Conservation (phyloP, 2,113 vertebrate genomes). For the Tapirus terrestris region DNA sequence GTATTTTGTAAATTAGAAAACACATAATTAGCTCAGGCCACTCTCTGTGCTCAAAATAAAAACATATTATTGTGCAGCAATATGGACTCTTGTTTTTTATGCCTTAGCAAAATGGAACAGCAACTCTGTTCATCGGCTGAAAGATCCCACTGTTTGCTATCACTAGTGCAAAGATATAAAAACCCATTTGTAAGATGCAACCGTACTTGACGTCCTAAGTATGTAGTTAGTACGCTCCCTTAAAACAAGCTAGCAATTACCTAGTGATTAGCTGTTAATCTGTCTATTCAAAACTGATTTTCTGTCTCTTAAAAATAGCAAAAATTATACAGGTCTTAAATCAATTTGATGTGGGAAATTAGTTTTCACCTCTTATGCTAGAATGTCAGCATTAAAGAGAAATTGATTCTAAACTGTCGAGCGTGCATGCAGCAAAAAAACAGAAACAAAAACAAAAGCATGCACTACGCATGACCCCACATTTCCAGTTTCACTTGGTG, state of each 20-base stretch:
- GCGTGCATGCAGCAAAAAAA: not conserved
- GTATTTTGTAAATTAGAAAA: conserved; percentile 43
- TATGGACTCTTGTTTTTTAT: not conserved
- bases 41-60: conserved; percentile 11
- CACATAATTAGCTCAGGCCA: not conserved
- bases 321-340: conserved; percentile 75
- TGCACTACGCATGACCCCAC: not conserved
- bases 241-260: conserved; percentile 74
- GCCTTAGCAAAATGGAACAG: not conserved
- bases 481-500: not conserved
- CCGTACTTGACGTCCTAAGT: conserved; percentile 56
- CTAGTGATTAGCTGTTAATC: conserved; percentile 73
- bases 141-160: not conserved
- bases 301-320: conserved; percentile 77
- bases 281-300: conserved; percentile 77
- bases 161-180: not conserved
- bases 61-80: not conserved
- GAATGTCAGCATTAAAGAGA: conserved; percentile 74
- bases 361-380: conserved; percentile 66
- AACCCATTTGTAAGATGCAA: conserved; percentile 51
- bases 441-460: not conserved
- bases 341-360: conserved; percentile 75
- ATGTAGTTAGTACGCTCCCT: conserved; percentile 54
- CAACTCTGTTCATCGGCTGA: not conserved
- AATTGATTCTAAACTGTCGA: conserved; percentile 58